phyloP scores from a whole-genome alignment of 2,797 vertebrate species.

The Nothura maculosa region DNA sequence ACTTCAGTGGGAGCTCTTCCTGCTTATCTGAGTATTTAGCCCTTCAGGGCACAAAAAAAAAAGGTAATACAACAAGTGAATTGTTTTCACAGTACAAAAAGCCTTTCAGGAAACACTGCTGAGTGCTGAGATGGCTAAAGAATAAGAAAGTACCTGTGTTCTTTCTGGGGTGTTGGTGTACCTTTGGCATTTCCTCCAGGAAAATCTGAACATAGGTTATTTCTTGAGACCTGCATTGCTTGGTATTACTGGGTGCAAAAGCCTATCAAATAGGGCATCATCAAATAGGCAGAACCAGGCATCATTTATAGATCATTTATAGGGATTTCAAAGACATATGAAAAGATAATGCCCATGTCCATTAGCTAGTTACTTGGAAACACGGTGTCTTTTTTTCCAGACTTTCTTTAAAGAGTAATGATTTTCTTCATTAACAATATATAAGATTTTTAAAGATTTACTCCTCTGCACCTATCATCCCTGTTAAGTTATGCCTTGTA shows the following conservation, averaged over 20 bases:
- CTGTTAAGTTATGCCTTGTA: not conserved
- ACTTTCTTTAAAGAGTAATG: slow-evolving; percentile 69
- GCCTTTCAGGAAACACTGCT: slow-evolving; percentile 32
- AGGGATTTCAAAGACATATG: slow-evolving; percentile 50
- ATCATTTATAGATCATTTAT: slow-evolving; percentile 60
- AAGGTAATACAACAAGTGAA: slow-evolving; percentile 48
- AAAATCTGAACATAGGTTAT: slow-evolving; percentile 36
- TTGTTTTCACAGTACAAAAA: slow-evolving; percentile 62
- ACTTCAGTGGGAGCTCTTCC: not conserved
- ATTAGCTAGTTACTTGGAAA: slow-evolving; percentile 72
- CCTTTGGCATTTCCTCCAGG: slow-evolving; percentile 12
- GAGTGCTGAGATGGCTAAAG: slow-evolving; percentile 26
- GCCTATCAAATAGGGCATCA: slow-evolving; percentile 21
- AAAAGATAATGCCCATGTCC: slow-evolving; percentile 64
- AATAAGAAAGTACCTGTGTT: not conserved
- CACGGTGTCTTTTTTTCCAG: slow-evolving; percentile 28
- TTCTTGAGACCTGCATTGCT: slow-evolving; percentile 32
- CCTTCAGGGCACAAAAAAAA: slow-evolving; percentile 36
- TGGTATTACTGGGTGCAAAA: slow-evolving; percentile 64
- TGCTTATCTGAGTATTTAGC: not conserved
- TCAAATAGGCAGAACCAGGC: not conserved
- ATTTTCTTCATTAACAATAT: slow-evolving; percentile 77
- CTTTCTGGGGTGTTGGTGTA: not conserved
- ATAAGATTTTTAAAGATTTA: slow-evolving; percentile 68
- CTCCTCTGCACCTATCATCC: slow-evolving; percentile 48